Conservation (phyloP, 2,888 invertebrate species). For the Meteorus cinctellus region DNA sequence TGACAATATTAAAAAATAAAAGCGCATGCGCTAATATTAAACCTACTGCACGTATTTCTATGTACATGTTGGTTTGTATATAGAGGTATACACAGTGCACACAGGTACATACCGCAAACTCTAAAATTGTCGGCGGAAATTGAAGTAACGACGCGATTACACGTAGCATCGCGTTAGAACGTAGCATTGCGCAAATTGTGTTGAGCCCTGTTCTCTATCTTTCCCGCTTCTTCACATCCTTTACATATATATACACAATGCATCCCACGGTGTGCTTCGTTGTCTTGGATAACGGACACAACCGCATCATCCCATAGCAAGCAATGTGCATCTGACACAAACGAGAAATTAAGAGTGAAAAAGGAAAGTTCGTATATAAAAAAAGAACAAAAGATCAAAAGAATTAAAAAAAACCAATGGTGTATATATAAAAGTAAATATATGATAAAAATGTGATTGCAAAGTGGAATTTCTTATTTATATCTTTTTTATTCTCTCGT, state of each 20-base stretch:
- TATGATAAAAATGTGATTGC: not conserved
- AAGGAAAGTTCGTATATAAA: not conserved
- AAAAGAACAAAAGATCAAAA: not conserved
- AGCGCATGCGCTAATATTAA: not conserved
- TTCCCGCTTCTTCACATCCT: not conserved
- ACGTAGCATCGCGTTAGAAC: constrained; percentile 10
- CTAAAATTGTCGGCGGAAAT: constrained; percentile 28
- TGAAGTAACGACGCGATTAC: constrained; percentile 30
- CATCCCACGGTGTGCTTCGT: not conserved
- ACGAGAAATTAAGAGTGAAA: constrained; percentile 14
- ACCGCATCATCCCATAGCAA: not conserved
- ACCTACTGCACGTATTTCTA: not conserved
- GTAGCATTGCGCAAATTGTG: constrained; percentile 19
- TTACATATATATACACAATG: not conserved
- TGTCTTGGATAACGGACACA: not conserved
- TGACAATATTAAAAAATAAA: not conserved
- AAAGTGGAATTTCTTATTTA: not conserved
- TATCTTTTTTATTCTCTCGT: not conserved
- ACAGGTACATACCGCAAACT: constrained; percentile 13
- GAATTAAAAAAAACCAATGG: not conserved
- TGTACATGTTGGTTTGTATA: not conserved
- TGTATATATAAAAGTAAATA: not conserved
- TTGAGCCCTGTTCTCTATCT: constrained; percentile 3
- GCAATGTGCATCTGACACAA: not conserved
- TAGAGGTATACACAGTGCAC: not conserved